Evolutionary conservation across 2,797 vertebrate species (phyloP).

Genomic region (Karalla daura): DNA sequence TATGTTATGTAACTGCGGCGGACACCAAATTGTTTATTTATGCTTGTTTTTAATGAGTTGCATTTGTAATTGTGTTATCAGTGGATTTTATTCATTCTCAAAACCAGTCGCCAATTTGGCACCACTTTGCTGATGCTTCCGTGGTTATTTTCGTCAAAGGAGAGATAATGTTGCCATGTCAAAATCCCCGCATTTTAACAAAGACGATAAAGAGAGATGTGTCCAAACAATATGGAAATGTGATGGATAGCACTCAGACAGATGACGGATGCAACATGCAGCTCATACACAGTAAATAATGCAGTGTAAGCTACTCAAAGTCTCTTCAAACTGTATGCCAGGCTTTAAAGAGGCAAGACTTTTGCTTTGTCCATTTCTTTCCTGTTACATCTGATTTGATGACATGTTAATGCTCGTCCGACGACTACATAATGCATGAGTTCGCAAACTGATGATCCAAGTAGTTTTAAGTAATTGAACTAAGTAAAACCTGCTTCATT

Average conservation of each 20-base stretch:
- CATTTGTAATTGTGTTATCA: neutral
- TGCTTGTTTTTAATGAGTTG: neutral
- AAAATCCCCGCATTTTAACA: neutral
- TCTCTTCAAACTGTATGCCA: neutral
- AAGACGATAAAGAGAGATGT: neutral
- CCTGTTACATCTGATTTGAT: neutral
- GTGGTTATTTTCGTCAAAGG: neutral
- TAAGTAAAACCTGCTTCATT: slow-evolving; percentile 20
- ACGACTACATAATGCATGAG: slow-evolving; percentile 26
- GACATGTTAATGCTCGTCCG: neutral
- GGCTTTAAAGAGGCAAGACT: neutral
- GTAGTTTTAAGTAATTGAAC: slow-evolving; percentile 38
- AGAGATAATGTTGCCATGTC: neutral
- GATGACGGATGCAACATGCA: too few species aligned
- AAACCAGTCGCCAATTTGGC: slow-evolving; percentile 3
- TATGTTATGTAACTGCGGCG: neutral
- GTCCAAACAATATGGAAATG: neutral
- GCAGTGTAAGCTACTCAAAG: neutral
- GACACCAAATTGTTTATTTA: neutral
- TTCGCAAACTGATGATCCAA: slow-evolving; percentile 37
- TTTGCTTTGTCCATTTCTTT: neutral
- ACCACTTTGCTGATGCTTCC: neutral
- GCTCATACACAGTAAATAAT: neutral
- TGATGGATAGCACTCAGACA: too few species aligned
- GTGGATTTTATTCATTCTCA: neutral